Base-by-base conservation (phyloP, 2,888 invertebrate species). In the Agrotis ipsilon region DNA sequence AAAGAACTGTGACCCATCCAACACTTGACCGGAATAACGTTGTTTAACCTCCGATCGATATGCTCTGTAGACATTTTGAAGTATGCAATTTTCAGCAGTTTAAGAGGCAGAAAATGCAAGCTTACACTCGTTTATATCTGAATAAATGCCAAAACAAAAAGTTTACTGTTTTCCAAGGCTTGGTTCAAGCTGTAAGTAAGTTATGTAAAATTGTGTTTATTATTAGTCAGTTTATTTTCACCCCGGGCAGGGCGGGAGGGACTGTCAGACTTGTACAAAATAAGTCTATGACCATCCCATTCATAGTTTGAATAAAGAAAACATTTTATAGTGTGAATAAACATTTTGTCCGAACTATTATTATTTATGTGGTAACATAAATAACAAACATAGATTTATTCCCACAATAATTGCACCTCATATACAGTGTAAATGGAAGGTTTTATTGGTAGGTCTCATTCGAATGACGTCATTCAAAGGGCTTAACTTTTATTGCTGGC, bases 351-450 rank as follows among this genome's bases (percentile, higher is more conserved):
- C 13, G 14, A 49, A 19, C 49, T 18, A 62, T 80, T 45, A 65
- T 49, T 24, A 48, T 62, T 68, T 67, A 39, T 65, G 27, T 52
- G 24, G n/a, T n/a, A 32, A 19, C 55, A n/a, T n/a, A n/a, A n/a
- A n/a, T n/a, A n/a, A n/a, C n/a, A n/a, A n/a, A n/a, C n/a, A 61
- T 61, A 69, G 60, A 69, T 78, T 80, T 64, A 76, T 76, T 75
- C 45, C 18, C 19, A 67, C 59, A 65, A 75, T 79, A 79, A 79
- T 79, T 79, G 32, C 60, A 54, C 51, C 39, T 51, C 45, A 60
- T 60, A 65, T 79, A 79, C 46, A 80, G 68, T 49, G 45, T n/a
- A n/a, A 80, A 67, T 76, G 45, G 48, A 80, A 32, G 32, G 27
- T 75, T 75, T 80, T 75, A 67, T 74, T 61, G 51, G 55, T 55